These are phyloP conservation scores for Crocidura indochinensis DNA, from an alignment of 2,797 vertebrate genomes.

Conservation along the genomic window DNA sequence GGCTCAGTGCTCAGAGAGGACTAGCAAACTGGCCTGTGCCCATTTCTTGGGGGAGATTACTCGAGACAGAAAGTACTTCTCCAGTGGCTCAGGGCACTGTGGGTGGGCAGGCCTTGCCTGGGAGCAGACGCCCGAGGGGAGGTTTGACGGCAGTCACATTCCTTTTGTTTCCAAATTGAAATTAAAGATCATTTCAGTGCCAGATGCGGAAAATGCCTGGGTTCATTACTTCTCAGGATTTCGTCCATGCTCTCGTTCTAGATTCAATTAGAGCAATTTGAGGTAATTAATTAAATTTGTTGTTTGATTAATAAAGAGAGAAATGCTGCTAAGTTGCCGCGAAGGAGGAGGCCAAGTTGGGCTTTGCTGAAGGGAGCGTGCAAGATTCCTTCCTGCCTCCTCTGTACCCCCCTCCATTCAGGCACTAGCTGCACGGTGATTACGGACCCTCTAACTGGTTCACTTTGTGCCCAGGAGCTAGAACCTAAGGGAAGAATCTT, in stretches of 20 bases:
- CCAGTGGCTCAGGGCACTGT: neutral
- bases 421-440: neutral
- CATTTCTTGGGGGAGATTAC: neutral
- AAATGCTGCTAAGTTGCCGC: conserved; percentile 82
- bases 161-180: conserved; percentile 81
- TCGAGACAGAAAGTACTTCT: neutral
- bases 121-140: conserved; percentile 57
- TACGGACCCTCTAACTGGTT: too few species aligned
- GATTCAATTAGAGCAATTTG: conserved; percentile 88
- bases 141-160: conserved; percentile 65
- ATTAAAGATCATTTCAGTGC: conserved; percentile 73
- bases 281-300: conserved; percentile 89
- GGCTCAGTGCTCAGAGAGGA: neutral
- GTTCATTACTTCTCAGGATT: conserved; percentile 87
- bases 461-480: too few species aligned
- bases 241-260: conserved; percentile 82
- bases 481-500: neutral
- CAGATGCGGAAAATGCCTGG: conserved; percentile 79
- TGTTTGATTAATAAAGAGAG: conserved; percentile 89
- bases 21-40: neutral
- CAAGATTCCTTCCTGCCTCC: neutral
- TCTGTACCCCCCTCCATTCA: too few species aligned
- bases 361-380: neutral
- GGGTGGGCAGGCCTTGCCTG: neutral
- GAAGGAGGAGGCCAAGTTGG: conserved; percentile 66